phyloP scores from a whole-genome alignment of 2,888 invertebrate species.

The Trissoscelio sp. region DNA sequence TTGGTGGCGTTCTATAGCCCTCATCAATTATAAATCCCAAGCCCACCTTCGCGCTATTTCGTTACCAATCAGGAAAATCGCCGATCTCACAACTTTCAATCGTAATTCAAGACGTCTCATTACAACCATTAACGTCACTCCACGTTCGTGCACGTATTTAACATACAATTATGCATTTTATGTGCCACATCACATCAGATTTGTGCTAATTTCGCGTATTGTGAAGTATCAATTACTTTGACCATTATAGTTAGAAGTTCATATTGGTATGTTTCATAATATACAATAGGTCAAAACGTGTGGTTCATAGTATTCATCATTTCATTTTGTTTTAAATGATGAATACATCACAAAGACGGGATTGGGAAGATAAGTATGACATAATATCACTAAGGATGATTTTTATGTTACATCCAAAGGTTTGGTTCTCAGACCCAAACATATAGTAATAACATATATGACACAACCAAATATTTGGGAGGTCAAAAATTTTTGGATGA shows the following conservation, averaged over 20 bases:
- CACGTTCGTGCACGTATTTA: constrained; percentile 22
- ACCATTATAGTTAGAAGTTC: neutral
- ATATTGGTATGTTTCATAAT: constrained; percentile 4
- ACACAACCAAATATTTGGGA: too few species aligned
- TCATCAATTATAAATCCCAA: constrained; percentile 81
- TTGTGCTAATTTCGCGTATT: constrained; percentile 10
- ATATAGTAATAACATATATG: too few species aligned
- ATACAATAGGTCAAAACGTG: constrained; percentile 12
- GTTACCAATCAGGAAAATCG: constrained; percentile 75
- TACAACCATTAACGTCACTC: constrained; percentile 71
- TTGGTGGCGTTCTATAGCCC: constrained; percentile 79
- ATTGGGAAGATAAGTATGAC: too few species aligned
- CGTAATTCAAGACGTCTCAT: constrained; percentile 76
- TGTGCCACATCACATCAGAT: constrained; percentile 18
- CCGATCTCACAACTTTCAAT: constrained; percentile 74
- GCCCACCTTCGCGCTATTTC: constrained; percentile 67
- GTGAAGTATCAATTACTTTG: constrained; percentile 22
- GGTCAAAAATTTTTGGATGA: too few species aligned
- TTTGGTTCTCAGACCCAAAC: too few species aligned
- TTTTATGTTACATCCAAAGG: too few species aligned
- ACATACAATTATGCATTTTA: constrained; percentile 63
- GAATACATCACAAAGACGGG: too few species aligned
- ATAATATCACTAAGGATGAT: too few species aligned
- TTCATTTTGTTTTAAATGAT: too few species aligned
- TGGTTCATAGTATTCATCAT: too few species aligned